Evolutionary conservation across 1,140 invertebrate species (phyloP).

Genomic region (Heliothis subflexa): DNA sequence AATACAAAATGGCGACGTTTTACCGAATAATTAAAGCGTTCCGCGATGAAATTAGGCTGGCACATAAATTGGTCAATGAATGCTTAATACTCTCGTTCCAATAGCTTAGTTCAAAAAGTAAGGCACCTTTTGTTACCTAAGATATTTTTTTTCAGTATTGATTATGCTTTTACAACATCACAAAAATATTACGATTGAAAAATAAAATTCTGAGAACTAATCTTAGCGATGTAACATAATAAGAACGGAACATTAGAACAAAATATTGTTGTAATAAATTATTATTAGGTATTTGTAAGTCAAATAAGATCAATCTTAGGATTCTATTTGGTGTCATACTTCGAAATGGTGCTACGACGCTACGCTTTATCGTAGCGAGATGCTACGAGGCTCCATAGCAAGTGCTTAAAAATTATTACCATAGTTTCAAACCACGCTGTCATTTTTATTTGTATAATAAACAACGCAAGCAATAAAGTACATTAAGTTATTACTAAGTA

Average conservation of each 20-base stretch:
- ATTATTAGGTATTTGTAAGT: too few relatives aligned
- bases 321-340: neutral
- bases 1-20: neutral
- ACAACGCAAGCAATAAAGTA: neutral
- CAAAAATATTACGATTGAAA: too few relatives aligned
- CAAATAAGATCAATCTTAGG: too few relatives aligned
- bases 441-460: neutral
- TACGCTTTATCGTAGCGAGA: neutral
- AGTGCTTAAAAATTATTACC: neutral
- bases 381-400: neutral
- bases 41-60: constrained; percentile 1
- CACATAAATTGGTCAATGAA: neutral
- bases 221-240: too few relatives aligned
- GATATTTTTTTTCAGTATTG: too few relatives aligned
- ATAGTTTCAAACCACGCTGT: neutral
- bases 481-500: neutral
- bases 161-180: too few relatives aligned
- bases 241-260: too few relatives aligned
- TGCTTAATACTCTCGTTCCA: neutral
- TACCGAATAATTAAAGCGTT: neutral
- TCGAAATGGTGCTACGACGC: neutral
- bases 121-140: too few relatives aligned
- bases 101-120: neutral
- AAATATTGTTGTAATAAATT: too few relatives aligned
- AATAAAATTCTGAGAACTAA: too few relatives aligned